Evolutionary conservation across 2,888 invertebrate genomes (phyloP), one percentile per base, ranked within the genome.

Genomic region (Mythimna albipuncta): DNA sequence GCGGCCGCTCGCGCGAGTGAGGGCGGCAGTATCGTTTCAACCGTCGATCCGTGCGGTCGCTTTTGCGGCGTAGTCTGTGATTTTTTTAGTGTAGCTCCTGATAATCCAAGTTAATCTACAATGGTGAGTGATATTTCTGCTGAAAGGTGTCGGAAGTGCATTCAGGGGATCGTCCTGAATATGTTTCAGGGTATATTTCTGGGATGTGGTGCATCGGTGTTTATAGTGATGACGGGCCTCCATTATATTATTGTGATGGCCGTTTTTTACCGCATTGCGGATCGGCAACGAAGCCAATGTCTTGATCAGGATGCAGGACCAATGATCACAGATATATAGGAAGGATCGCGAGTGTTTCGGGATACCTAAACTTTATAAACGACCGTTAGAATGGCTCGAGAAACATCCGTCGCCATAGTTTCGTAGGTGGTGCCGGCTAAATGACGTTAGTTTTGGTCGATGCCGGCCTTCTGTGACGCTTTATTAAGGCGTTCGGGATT

Each of bases 21-120:
- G 96, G 96, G 96, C 97, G 97, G 96, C 97, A 96, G 97, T 96
- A 95, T 96, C 96, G 96, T 94, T 95, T 94, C 91, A 95, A 94
- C 93, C 96, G 95, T 96, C 96, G 96, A 93, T 94, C 93, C 91
- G 96, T 94, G 95, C 88, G 95, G 95, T 95, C 95, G 96, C 95
- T 95, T 93, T 95, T 93, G 96, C 96, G 96, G 94, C 96, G 94
- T 94, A 94, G 94, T 94, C 96, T 96, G 96, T 96, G 96, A 96
- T 96, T 96, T 93, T 81, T 95, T 96, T 96, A 96, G 96, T 96
- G 96, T 96, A 96, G 96, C 96, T 95, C 95, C 95, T 94, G 96
- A 94, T 96, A 96, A 96, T 96, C 96, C 96, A 95, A 96, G 94
- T 96, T 96, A 96, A 96, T 96, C 96, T 94, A 96, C 95, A 91